Evolutionary conservation across 37 sponge, comb jelly and placozoan genomes (phyloP).

Genomic region (Cliona cf. orientalis): DNA sequence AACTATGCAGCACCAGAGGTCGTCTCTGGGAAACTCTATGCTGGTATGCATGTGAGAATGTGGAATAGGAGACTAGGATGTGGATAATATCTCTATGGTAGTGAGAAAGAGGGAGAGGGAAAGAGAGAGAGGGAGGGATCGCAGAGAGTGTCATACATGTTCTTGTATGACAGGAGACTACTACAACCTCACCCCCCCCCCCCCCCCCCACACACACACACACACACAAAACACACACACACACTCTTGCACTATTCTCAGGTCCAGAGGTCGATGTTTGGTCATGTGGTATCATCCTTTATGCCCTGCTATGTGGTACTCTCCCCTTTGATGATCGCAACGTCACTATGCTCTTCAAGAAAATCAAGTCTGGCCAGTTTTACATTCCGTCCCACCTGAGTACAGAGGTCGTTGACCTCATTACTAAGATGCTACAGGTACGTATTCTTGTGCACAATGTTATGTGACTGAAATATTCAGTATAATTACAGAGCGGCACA

Average conservation of each 20-base stretch:
- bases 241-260: slow-evolving; percentile 24
- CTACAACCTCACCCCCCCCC: too few species aligned
- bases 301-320: slow-evolving; percentile 92
- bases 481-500: too few species aligned
- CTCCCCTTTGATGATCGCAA: slow-evolving; percentile 97
- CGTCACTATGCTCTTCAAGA: slow-evolving; percentile 85
- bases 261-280: slow-evolving; percentile 95
- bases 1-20: slow-evolving; percentile 99
- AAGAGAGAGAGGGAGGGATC: too few species aligned
- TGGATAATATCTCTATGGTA: background rate
- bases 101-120: too few species aligned
- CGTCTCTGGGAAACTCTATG: slow-evolving; percentile 91
- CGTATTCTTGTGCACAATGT: too few species aligned
- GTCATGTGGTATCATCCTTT: slow-evolving; percentile 97
- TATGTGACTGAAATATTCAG: too few species aligned
- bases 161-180: too few species aligned
- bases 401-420: slow-evolving; percentile 57
- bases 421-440: slow-evolving; percentile 88
- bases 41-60: too few species aligned
- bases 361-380: slow-evolving; percentile 90
- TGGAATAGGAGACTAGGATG: too few species aligned
- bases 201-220: slow-evolving; percentile 27
- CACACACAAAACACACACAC: slow-evolving; percentile 41
- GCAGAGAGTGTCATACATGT: too few species aligned
- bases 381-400: slow-evolving; percentile 81